Conservation (phyloP, 2,888 invertebrate genomes). For the Netelia melanura region DNA sequence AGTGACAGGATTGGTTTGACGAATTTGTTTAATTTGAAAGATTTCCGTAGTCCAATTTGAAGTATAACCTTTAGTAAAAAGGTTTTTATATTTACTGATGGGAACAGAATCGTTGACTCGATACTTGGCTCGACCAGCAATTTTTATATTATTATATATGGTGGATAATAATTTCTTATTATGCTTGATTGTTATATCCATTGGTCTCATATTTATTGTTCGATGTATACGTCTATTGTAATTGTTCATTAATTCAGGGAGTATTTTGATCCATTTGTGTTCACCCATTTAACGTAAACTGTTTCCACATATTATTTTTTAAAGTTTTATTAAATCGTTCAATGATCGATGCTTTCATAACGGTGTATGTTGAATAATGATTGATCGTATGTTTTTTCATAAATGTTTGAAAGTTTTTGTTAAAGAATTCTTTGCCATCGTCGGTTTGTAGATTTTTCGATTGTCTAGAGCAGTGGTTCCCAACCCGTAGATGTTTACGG, state of each 20-base stretch:
- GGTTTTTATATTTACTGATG: constrained; percentile 75
- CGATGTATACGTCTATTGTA: constrained; percentile 79
- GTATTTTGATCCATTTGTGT: constrained; percentile 63
- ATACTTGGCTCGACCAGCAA: constrained; percentile 48
- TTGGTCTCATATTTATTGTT: constrained; percentile 78
- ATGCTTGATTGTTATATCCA: constrained; percentile 77
- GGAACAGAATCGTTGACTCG: constrained; percentile 77
- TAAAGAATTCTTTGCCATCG: constrained; percentile 66
- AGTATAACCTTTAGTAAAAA: constrained; percentile 79
- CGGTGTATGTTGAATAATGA: constrained; percentile 4
- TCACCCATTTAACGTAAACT: constrained; percentile 44
- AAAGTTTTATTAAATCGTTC: constrained; percentile 16
- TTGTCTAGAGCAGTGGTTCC: too few relatives aligned
- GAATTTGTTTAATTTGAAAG: constrained; percentile 76
- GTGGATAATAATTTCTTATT: constrained; percentile 63
- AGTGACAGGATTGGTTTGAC: constrained; percentile 77
- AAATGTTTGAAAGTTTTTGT: constrained; percentile 49
- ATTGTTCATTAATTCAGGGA: constrained; percentile 39
- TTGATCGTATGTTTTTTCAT: constrained; percentile 19
- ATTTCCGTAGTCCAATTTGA: constrained; percentile 80
- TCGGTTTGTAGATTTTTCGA: constrained; percentile 45
- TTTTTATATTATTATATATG: neutral
- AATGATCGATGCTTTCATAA: constrained; percentile 21
- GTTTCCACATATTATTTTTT: constrained; percentile 22
- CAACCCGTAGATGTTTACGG: too few relatives aligned